Evolutionary conservation across 2,113 vertebrate genomes (phyloP), one percentile per base, ranked within the genome.

Genomic region (Melanerpes aurifrons): DNA sequence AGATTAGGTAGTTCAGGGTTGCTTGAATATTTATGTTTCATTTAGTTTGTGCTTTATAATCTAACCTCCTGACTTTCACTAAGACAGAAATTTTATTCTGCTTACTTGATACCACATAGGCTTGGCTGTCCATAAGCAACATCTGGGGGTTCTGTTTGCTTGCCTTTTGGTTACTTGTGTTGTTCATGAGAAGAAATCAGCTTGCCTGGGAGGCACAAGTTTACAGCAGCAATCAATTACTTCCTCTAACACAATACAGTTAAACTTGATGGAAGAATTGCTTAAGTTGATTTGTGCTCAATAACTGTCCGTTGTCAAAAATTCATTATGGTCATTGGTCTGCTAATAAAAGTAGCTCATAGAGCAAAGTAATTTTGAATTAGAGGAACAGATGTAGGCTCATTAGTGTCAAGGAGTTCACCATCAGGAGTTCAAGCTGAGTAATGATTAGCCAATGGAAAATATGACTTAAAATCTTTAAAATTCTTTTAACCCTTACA

Each of bases 351-450:
- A 89, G 85, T 16, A 85, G 75, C 82, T 91, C 69, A 83, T 45
- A 86, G 85, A 93, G 87, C 84, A 57, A 80, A 94, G 79, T 74
- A 92, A 94, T 95, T 89, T 89, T 64, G 75, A 91, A 76, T 91
- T 80, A 89, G 89, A 91, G 72, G 53, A 93, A 56, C 66, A 87
- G 87, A 88, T 90, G 86, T 82, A 78, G 80, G 69, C 90, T 95
- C 76, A 88, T 93, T 94, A 92, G 82, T 91, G 94, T 96, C 91
- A 91, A 93, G 91, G 82, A 94, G 89, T 77, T 96, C 71, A 89
- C 72, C 37, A 54, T 93, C 90, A 92, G 94, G 81, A 94, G 64
- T 82, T 91, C 81, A 89, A 79, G 57, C 82, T 71, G 68, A 87
- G 75, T 93, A 82, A 86, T 77, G 85, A 70, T 83, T 86, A 94